Conservation (phyloP, 2,113 vertebrate genomes). For the Salminus brasiliensis region DNA sequence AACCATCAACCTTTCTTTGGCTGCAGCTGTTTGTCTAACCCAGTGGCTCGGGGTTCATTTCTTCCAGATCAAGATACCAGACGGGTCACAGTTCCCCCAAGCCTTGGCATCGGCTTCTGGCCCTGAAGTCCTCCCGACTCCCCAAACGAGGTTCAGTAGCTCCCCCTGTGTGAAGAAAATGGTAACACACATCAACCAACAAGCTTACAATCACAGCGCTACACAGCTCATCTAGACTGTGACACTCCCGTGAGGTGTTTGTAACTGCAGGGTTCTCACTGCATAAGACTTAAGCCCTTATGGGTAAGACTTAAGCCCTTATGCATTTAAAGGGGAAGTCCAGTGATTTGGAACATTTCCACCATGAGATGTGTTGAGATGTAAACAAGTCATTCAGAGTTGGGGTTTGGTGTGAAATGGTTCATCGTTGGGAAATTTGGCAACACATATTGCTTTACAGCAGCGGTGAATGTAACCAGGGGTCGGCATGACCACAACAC, state of each 20-base stretch:
- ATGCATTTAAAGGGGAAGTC: too few relatives aligned
- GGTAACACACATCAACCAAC: constrained; percentile 11
- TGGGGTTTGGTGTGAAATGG: too few relatives aligned
- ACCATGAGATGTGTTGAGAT: too few relatives aligned
- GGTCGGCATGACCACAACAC: too few relatives aligned
- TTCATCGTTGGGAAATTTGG: too few relatives aligned
- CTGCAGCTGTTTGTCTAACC: neutral
- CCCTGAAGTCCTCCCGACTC: constrained; percentile 12
- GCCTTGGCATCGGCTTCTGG: constrained; percentile 3
- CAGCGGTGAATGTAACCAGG: too few relatives aligned
- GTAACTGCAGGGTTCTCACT: too few relatives aligned
- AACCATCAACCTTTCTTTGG: neutral
- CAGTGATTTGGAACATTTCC: too few relatives aligned
- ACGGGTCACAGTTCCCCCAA: constrained; percentile 6
- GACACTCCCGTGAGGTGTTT: neutral
- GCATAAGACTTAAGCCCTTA: too few relatives aligned
- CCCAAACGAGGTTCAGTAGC: constrained; percentile 32
- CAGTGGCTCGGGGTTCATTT: neutral
- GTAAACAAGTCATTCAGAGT: too few relatives aligned
- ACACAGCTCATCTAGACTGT: neutral
- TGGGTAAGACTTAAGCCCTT: too few relatives aligned
- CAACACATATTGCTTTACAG: too few relatives aligned
- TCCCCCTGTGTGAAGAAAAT: constrained; percentile 44
- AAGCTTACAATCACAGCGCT: neutral
- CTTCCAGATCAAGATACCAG: neutral